Evolutionary conservation across 2,888 invertebrate genomes (phyloP).

Genomic region (Drosophila koepferae): DNA sequence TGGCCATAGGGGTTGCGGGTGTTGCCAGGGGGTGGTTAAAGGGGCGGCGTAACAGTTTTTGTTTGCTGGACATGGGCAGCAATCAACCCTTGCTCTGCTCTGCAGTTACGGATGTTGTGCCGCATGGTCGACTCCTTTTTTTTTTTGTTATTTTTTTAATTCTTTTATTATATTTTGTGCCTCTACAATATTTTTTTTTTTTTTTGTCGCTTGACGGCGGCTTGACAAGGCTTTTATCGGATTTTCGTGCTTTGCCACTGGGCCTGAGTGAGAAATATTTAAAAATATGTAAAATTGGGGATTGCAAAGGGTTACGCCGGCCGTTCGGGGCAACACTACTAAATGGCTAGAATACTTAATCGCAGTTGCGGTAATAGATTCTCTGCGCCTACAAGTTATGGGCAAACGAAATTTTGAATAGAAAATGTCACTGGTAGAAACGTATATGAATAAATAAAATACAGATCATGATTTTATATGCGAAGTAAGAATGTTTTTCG

Average conservation of each 20-base stretch:
- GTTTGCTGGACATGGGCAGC: constrained; percentile 42
- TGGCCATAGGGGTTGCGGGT: constrained; percentile 8
- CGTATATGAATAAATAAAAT: background rate
- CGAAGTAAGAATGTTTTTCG: background rate
- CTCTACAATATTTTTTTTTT: constrained; percentile 10
- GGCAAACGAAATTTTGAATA: background rate
- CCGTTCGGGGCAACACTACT: constrained; percentile 23
- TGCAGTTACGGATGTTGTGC: constrained; percentile 43
- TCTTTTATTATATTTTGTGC: constrained; percentile 30
- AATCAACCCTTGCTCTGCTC: constrained; percentile 62
- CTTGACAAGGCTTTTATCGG: constrained; percentile 73
- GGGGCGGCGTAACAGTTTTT: constrained; percentile 18
- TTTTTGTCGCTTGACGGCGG: constrained; percentile 43
- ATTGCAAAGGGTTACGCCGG: constrained; percentile 43
- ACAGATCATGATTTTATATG: background rate
- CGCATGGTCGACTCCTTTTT: constrained; percentile 41
- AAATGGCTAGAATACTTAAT: constrained; percentile 44
- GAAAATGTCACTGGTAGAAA: background rate
- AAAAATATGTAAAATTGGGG: constrained; percentile 64
- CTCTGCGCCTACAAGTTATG: background rate
- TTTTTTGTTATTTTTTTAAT: constrained; percentile 21
- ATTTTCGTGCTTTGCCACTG: constrained; percentile 52
- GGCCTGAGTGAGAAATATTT: constrained; percentile 59
- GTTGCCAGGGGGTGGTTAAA: constrained; percentile 1
- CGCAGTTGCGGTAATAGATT: constrained; percentile 35